Evolutionary conservation across 1,140 invertebrate genomes (phyloP).

Genomic region (Drosophila sp.): DNA sequence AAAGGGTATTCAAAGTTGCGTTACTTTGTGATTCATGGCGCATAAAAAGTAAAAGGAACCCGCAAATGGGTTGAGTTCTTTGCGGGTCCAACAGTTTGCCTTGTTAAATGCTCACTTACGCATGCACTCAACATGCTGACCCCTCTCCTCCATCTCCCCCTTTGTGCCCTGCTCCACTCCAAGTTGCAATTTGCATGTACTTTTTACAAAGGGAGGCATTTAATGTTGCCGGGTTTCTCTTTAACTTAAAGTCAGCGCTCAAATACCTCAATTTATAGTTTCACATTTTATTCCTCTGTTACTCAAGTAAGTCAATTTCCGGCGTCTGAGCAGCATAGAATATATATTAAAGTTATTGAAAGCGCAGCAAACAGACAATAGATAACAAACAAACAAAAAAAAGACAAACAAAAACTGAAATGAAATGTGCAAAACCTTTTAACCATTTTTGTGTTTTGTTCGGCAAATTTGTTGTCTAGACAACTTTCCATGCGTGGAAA

Average conservation of each 20-base stretch:
- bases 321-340: conserved; percentile 52
- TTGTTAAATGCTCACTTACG: conserved; percentile 57
- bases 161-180: background rate
- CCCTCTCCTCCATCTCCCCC: background rate
- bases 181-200: conserved; percentile 7
- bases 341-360: conserved; percentile 74
- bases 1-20: conserved; percentile 24
- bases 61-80: background rate
- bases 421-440: conserved; percentile 67
- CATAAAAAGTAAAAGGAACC: conserved; percentile 29
- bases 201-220: background rate
- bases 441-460: conserved; percentile 47
- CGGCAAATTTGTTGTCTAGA: conserved; percentile 70
- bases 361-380: conserved; percentile 46
- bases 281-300: conserved; percentile 38
- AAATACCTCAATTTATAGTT: conserved; percentile 10
- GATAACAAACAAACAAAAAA: conserved; percentile 1
- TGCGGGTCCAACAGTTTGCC: conserved; percentile 36
- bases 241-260: conserved; percentile 28
- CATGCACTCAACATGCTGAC: conserved; percentile 5
- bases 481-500: conserved; percentile 60
- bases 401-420: no score
- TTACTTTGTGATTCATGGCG: conserved; percentile 5
- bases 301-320: conserved; percentile 71
- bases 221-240: conserved; percentile 48